Evolutionary conservation across 1,140 invertebrate species (phyloP).

Genomic region (Pseudoatta argentina): DNA sequence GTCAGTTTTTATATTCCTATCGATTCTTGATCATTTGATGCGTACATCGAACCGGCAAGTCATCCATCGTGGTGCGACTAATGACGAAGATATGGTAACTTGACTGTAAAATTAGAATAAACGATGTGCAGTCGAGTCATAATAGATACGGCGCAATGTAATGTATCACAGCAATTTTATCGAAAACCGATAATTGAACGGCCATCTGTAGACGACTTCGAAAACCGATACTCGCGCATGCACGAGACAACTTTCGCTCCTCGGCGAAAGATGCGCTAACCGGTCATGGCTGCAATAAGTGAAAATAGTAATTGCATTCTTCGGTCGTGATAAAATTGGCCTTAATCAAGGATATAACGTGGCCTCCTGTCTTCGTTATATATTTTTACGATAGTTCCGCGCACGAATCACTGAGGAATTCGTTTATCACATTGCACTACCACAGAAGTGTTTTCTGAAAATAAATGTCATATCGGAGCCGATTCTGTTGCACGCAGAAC

Average conservation of each 20-base stretch:
- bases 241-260: slow-evolving; percentile 54
- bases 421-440: slow-evolving; percentile 19
- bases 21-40: slow-evolving; percentile 21
- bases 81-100: slow-evolving; percentile 48
- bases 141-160: slow-evolving; percentile 59
- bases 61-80: slow-evolving; percentile 33
- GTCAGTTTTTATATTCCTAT: slow-evolving; percentile 2
- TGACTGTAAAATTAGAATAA: slow-evolving; percentile 63
- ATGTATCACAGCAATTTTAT: slow-evolving; percentile 61
- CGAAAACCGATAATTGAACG: slow-evolving; percentile 63
- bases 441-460: neutral
- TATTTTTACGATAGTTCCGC: neutral
- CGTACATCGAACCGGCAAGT: neutral
- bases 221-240: slow-evolving; percentile 51
- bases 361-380: neutral
- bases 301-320: slow-evolving; percentile 58
- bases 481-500: neutral
- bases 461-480: slow-evolving; percentile 8
- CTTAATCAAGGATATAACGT: slow-evolving; percentile 23
- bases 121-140: slow-evolving; percentile 55
- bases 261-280: slow-evolving; percentile 36
- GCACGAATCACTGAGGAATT: slow-evolving; percentile 20
- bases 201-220: slow-evolving; percentile 55
- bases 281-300: slow-evolving; percentile 43
- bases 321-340: neutral